Conservation (phyloP, 2,888 invertebrate genomes). For the Netelia melanura region DNA sequence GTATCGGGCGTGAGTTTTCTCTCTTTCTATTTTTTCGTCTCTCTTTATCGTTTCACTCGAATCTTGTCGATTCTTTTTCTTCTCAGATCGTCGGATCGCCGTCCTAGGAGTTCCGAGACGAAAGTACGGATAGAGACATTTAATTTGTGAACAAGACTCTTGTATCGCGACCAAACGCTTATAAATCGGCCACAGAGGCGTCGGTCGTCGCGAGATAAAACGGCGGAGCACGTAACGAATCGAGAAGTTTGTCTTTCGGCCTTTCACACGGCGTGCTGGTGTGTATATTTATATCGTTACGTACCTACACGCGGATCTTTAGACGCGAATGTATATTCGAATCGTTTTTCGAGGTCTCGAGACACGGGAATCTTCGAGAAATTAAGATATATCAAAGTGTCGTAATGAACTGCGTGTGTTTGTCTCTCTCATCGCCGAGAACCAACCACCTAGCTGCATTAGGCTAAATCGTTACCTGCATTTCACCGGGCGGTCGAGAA, state of each 20-base stretch:
- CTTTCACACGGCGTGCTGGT: constrained; percentile 18
- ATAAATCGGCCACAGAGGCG: constrained; percentile 82
- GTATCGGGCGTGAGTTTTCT: constrained; percentile 33
- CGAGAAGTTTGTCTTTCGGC: constrained; percentile 57
- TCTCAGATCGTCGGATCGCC: constrained; percentile 32
- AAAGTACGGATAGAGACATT: constrained; percentile 79
- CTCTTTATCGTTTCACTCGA: neutral
- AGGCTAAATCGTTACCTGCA: constrained; percentile 76
- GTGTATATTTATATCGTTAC: neutral
- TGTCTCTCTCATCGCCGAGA: neutral
- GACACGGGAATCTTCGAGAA: constrained; percentile 76
- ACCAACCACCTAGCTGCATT: constrained; percentile 58
- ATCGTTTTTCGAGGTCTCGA: constrained; percentile 54
- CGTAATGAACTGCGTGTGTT: constrained; percentile 1
- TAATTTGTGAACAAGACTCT: constrained; percentile 81
- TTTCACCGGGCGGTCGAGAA: constrained; percentile 58
- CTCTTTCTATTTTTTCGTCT: constrained; percentile 17
- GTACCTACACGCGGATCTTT: neutral
- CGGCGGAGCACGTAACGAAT: constrained; percentile 63
- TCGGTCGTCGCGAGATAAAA: constrained; percentile 78
- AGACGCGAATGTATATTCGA: constrained; percentile 23
- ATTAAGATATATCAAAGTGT: constrained; percentile 78
- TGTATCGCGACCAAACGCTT: constrained; percentile 80
- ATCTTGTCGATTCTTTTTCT: constrained; percentile 20
- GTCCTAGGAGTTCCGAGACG: constrained; percentile 66